phyloP scores from a whole-genome alignment of 2,888 invertebrate species.

The Dascillus cervinus region DNA sequence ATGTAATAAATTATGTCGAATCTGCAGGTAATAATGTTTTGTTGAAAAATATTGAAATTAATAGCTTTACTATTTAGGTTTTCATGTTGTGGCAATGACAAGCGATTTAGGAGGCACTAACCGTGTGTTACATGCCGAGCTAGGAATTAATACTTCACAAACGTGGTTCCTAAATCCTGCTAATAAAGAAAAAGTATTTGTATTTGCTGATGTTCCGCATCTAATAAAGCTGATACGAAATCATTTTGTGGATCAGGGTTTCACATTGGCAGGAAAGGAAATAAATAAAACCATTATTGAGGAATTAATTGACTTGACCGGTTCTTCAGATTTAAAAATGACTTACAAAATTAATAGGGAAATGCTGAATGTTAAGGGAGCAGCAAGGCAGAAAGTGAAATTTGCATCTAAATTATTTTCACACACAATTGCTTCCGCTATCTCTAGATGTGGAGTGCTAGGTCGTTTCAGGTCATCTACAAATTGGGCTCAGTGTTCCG shows the following conservation, averaged over 20 bases:
- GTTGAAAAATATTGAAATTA: too few relatives aligned
- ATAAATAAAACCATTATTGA: conserved; percentile 14
- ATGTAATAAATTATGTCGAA: conserved; percentile 16
- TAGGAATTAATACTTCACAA: conserved; percentile 9
- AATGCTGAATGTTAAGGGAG: conserved; percentile 5
- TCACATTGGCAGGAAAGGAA: conserved; percentile 13
- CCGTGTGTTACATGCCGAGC: conserved; percentile 11
- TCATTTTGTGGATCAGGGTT: conserved; percentile 17
- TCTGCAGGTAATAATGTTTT: conserved; percentile 12
- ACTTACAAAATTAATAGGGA: conserved; percentile 17
- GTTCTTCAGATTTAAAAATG: conserved; percentile 16
- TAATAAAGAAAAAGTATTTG: too few relatives aligned
- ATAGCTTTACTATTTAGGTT: conserved; percentile 13
- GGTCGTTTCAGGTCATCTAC: conserved; percentile 8
- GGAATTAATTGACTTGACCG: conserved; percentile 11
- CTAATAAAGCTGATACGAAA: conserved; percentile 17
- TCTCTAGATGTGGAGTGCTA: conserved; percentile 14
- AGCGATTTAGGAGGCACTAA: conserved; percentile 21
- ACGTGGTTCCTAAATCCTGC: conserved; percentile 16
- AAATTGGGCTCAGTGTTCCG: conserved; percentile 16
- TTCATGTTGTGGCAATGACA: conserved; percentile 22
- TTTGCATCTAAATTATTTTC: conserved; percentile 22
- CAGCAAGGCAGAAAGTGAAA: conserved; percentile 15
- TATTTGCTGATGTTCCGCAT: conserved; percentile 19
- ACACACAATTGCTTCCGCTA: conserved; percentile 16